A percentile compares a stretch with the other conserved stretches of the same genome.
Evolutionary conservation across 2,113 vertebrate genomes (phyloP).

Genomic region (Aleadryas rufinucha): DNA sequence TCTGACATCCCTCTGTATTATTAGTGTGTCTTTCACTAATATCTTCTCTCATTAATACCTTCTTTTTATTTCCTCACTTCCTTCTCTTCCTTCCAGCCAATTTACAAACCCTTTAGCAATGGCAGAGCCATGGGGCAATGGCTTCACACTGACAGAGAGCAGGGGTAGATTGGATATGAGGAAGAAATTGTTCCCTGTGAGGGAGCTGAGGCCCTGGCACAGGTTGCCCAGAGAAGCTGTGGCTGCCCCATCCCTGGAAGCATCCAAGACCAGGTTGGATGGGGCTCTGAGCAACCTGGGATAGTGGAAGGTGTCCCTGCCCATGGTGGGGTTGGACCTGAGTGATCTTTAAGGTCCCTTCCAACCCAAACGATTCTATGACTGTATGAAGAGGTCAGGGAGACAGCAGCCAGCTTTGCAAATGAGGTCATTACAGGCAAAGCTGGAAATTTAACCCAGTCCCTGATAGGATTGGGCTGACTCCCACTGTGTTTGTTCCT

Average conservation of each 20-base stretch:
- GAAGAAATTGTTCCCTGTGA: not conserved
- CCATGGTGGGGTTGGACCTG: fast-evolving
- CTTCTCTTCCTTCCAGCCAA: not conserved
- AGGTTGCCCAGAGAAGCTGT: not conserved
- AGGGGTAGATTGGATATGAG: fast-evolving
- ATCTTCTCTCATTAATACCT: not conserved
- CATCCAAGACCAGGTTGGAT: fast-evolving
- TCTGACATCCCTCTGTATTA: not conserved
- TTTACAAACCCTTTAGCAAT: not conserved
- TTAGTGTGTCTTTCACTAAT: not conserved
- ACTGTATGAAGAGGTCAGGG: not conserved
- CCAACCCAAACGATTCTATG: not conserved
- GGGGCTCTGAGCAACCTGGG: not conserved
- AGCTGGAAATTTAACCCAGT: not conserved
- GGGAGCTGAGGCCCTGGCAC: not conserved
- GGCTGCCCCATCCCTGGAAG: not conserved
- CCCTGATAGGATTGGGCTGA: not conserved
- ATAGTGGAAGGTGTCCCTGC: not conserved
- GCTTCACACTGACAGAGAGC: not conserved
- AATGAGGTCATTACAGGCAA: not conserved
- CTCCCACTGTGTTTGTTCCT: not conserved
- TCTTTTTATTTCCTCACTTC: not conserved
- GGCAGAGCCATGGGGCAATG: not conserved
- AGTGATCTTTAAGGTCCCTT: not conserved
- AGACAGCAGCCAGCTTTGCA: not conserved